Base-by-base conservation (phyloP, 2,888 invertebrate species). In the Sphaerolaimus hirsutus region DNA sequence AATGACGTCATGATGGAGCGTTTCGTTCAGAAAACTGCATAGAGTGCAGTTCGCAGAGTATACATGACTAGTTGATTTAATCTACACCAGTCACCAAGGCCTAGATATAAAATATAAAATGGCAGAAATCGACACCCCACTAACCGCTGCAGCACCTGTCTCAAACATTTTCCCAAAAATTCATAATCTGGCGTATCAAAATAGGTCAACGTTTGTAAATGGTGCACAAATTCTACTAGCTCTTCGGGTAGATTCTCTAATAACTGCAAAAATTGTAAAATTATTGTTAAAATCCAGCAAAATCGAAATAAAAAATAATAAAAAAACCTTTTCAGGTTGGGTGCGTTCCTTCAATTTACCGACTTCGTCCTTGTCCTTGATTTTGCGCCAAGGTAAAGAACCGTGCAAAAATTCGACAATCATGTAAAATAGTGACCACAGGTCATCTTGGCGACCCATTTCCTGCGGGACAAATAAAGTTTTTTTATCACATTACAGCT, bases 391-490 rank as follows among this genome's bases (percentile, higher is more conserved):
- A 12, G 62, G 62, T 42, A 62, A 72, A 65, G 89, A 87, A 0
- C 97, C 97, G 62, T 91, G 89, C 23, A 91, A 82, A 64, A 99
- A 99, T 68, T 99, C 97, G 10, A 91, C 89, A 48, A 99, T 73
- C 91, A 99, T 97, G 69, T 99, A 99, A 71, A 97, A 97, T n/a
- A 99, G 69, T 0, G 91, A 93, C 61, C 60, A 61, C 5, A 99
- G 73, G 67, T 99, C 97, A 66, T 99, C 97, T 64, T 97, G 97
- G 2, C 97, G 74, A 1, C 97, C 97, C 97, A 97, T 97, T 70
- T 99, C 97, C 70, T 86, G n/a, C n/a, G n/a, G n/a, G n/a, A n/a
- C n/a, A n/a, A n/a, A n/a, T n/a, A n/a, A n/a, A n/a, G n/a, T n/a
- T n/a, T n/a, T n/a, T n/a, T n/a, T n/a, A n/a, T n/a, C n/a, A n/a